These are phyloP conservation scores for Metellina segmentata DNA, from an alignment of 2,888 invertebrate species.

Conservation along the genomic window DNA sequence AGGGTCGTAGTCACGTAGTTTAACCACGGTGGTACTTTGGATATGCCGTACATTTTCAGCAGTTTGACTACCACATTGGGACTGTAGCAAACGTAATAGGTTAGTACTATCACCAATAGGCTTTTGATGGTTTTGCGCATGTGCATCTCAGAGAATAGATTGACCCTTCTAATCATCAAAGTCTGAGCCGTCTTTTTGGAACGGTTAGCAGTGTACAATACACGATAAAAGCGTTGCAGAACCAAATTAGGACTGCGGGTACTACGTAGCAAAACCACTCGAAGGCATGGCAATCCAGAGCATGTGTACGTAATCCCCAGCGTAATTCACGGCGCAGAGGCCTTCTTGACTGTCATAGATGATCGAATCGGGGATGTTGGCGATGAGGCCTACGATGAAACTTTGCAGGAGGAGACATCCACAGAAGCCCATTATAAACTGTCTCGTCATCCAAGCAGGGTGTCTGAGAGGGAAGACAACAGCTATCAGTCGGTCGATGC, in stretches of 20 bases:
- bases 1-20: constrained; percentile 79
- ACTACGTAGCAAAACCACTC: constrained; percentile 16
- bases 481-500: constrained; percentile 80
- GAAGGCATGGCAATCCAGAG: neutral
- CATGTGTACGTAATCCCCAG: neutral
- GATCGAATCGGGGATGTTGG: constrained; percentile 27
- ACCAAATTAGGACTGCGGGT: constrained; percentile 13
- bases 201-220: constrained; percentile 24
- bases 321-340: constrained; percentile 48
- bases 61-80: constrained; percentile 81
- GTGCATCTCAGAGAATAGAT: neutral
- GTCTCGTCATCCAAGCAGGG: constrained; percentile 75
- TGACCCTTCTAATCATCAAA: neutral
- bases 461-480: constrained; percentile 80
- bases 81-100: constrained; percentile 81
- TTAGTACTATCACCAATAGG: constrained; percentile 80
- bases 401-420: neutral
- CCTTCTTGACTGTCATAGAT: constrained; percentile 60
- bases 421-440: neutral
- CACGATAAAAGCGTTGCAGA: constrained; percentile 47
- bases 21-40: constrained; percentile 79
- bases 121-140: constrained; percentile 66
- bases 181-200: neutral
- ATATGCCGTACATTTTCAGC: constrained; percentile 79
- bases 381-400: neutral